Evolutionary conservation across 2,888 invertebrate genomes (phyloP).

Genomic region (Labia minor): DNA sequence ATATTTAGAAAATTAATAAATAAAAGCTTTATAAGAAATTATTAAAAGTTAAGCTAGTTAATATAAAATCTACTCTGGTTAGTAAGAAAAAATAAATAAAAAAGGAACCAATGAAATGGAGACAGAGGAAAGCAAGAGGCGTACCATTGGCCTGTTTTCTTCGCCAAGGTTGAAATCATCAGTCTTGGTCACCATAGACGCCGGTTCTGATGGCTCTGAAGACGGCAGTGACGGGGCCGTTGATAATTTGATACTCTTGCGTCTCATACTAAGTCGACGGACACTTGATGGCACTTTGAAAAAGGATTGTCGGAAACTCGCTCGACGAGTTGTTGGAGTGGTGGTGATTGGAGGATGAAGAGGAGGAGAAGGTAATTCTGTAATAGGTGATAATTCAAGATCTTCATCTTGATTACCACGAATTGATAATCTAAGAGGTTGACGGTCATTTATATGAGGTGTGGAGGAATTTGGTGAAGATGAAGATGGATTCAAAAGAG

Average conservation of each 20-base stretch:
- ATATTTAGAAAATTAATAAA: slow-evolving; percentile 23
- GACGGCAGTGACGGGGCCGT: neutral
- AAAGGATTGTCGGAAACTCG: slow-evolving; percentile 17
- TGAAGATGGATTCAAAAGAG: slow-evolving; percentile 14
- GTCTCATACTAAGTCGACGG: neutral
- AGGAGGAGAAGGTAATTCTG: neutral
- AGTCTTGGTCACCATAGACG: neutral
- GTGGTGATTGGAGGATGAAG: neutral
- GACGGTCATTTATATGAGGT: neutral
- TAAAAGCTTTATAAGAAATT: slow-evolving; percentile 14
- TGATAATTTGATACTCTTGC: neutral
- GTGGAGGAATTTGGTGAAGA: neutral
- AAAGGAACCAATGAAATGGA: neutral
- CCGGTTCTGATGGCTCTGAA: neutral
- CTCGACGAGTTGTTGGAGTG: slow-evolving; percentile 9
- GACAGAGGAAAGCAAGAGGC: neutral
- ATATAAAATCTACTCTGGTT: neutral
- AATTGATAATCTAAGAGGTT: neutral
- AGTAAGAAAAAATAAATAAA: neutral
- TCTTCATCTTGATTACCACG: neutral
- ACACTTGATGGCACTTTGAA: neutral
- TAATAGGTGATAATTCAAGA: neutral
- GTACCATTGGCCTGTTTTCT: slow-evolving; percentile 8
- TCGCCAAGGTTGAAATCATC: neutral
- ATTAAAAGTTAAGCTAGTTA: neutral